Base-by-base conservation (phyloP, 2,888 invertebrate genomes). In the Syritta pipiens region DNA sequence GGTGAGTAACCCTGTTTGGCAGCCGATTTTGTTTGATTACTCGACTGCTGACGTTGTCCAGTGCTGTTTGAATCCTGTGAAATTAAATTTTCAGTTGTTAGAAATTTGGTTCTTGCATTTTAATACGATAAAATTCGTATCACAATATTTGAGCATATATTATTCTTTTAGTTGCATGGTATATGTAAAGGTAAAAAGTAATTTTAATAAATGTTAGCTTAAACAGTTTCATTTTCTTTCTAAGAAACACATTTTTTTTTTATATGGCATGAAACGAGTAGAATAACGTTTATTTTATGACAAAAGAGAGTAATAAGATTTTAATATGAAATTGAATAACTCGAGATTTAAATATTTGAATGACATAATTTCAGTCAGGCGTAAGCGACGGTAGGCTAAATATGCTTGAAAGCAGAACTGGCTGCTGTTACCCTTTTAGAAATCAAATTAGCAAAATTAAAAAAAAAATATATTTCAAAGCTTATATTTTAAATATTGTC, bases 11-110 rank as follows among this genome's bases (percentile, higher is more conserved):
- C 88, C 82, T 87, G 89, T 82, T 89, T 89, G 72, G 88, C 85
- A 57, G 87, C 88, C 72, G 89, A 87, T 83, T 89, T 89, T 24
- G 88, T 87, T 84, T 89, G 89, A 83, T 87, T 89, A 83, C 87
- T 88, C 75, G 89, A 85, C 82, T 89, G 89, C 82, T 89, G 89
- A 62, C 89, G 88, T 81, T 89, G 89, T n/a, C 89, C 89, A 82
- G 89, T 87, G 81, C 88, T 89, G 84, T 88, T 89, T 67, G 89
- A 88, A 82, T 89, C 89, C 89, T 89, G 85, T 55, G 85, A 85
- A 74, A 57, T 28, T 14, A 6, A 9, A 28, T 48, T 14, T 28
- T 14, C 4, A 17, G 17, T 0, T 4, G 2, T n/a, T n/a, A n/a
- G n/a, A n/a, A 5, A 24, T 37, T 26, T 14, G n/a, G 32, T 46